These are phyloP conservation scores for Drosophila picticornis DNA, from an alignment of 2,888 invertebrate genomes.

Conservation along the genomic window DNA sequence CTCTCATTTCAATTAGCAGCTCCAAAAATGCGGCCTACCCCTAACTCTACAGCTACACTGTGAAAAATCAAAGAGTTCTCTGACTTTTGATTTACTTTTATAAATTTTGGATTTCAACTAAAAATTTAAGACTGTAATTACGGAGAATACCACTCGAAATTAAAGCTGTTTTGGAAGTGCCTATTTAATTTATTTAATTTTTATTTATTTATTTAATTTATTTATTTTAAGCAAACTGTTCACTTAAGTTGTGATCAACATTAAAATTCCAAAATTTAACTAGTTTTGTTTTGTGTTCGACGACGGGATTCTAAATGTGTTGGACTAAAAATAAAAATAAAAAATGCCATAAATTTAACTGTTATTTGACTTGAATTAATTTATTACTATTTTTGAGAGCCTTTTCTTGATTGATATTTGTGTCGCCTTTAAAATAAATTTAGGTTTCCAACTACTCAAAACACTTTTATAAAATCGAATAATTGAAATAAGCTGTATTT, in stretches of 20 bases:
- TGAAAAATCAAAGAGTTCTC: background rate
- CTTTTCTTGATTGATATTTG: background rate
- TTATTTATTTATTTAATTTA: background rate
- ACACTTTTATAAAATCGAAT: background rate
- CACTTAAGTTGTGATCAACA: background rate
- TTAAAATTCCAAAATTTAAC: background rate
- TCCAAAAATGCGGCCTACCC: constrained; percentile 40
- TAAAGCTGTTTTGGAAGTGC: background rate
- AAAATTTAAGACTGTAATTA: background rate
- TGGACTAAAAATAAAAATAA: background rate
- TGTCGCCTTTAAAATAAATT: background rate
- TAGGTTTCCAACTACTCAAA: background rate
- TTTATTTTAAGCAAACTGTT: background rate
- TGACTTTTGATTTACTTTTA: background rate
- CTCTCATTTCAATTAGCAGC: constrained; percentile 76
- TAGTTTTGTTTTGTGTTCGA: background rate
- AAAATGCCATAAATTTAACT: background rate
- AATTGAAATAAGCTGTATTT: background rate
- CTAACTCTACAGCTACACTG: constrained; percentile 18
- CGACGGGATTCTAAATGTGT: background rate
- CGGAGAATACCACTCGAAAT: background rate
- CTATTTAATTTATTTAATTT: background rate
- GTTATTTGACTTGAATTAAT: background rate
- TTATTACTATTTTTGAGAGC: background rate
- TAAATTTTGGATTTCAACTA: background rate